Evolutionary conservation across 2,888 invertebrate genomes (phyloP), one percentile per base, ranked within the genome.

Genomic region (Napeogenes sylphis): DNA sequence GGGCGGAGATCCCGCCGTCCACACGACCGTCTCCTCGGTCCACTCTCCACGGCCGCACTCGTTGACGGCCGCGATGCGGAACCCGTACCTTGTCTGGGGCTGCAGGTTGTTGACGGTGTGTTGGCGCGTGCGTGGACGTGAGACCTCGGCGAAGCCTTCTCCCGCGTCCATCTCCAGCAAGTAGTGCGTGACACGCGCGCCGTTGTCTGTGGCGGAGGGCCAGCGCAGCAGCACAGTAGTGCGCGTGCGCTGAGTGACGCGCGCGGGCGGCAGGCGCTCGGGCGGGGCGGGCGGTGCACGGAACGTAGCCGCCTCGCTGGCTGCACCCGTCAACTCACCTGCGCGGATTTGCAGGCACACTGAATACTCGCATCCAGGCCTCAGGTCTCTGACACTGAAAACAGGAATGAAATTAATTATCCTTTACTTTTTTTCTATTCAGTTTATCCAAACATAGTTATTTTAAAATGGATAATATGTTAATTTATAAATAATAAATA

Each of bases 291-390:
- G 83, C 32, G 94, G 94, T 45, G 97, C 97, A 70, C 93, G 93
- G 88, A 97, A 97, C 71, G 94, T 94, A 65, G 94, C 93, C 61
- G 95, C 94, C 76, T 95, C 95, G 65, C 95, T 95, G 8, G 94
- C 93, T 47, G 93, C 92, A 59, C 96, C 96, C 68, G 94, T 93
- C 68, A 94, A 80, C 77, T 94, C 94, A 70, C 96, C 95, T 68
- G 95, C 85, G 75, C 94, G 93, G 72, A 96, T 95, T 84, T 95
- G 95, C 70, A 95, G 90, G 75, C 95, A 94, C 71, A 97, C 94
- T 65, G 94, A 93, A 86, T 97, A 97, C 80, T 96, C 96, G 79
- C 95, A 95, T n/a, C 96, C 96, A 13, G 97, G 97, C 80, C 94
- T 93, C 75, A 97, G 90, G 84, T 97, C 96, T 81, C 95, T 94